phyloP scores from a whole-genome alignment of 2,113 vertebrate species.

The Phoenicopterus ruber region DNA sequence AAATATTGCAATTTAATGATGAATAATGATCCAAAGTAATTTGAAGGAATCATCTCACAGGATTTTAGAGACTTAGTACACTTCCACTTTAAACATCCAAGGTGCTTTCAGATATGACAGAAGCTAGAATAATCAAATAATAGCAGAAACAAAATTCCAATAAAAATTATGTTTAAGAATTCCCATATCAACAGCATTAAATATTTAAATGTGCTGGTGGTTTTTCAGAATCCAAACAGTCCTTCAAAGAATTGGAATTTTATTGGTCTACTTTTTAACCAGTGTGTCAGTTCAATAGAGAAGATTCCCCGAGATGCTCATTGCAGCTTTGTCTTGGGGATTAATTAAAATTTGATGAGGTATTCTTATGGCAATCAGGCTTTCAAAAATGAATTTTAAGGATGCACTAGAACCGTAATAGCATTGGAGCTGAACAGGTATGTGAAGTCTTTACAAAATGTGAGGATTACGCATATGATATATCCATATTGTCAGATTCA shows the following conservation, averaged over 20 bases:
- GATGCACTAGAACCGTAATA: background rate
- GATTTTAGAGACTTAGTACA: background rate
- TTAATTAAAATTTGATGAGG: slow-evolving; percentile 23
- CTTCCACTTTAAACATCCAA: background rate
- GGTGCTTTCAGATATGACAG: background rate
- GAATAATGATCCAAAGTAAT: background rate
- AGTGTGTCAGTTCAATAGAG: background rate
- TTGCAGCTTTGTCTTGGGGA: background rate
- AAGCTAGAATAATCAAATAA: background rate
- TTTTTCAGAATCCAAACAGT: background rate
- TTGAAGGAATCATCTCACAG: background rate
- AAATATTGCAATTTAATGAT: background rate
- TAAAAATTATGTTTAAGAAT: background rate
- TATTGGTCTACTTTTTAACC: background rate
- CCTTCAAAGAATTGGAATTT: background rate
- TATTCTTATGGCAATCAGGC: background rate
- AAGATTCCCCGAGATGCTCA: background rate
- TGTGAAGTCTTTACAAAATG: background rate
- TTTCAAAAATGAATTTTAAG: background rate
- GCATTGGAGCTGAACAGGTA: background rate
- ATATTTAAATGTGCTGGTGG: background rate
- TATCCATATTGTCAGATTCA: background rate
- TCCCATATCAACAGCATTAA: background rate
- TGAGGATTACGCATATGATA: background rate
- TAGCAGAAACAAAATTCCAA: background rate